Evolutionary conservation across 2,797 vertebrate genomes (phyloP), one percentile per base, ranked within the genome.

Genomic region (Artibeus jamaicensis): DNA sequence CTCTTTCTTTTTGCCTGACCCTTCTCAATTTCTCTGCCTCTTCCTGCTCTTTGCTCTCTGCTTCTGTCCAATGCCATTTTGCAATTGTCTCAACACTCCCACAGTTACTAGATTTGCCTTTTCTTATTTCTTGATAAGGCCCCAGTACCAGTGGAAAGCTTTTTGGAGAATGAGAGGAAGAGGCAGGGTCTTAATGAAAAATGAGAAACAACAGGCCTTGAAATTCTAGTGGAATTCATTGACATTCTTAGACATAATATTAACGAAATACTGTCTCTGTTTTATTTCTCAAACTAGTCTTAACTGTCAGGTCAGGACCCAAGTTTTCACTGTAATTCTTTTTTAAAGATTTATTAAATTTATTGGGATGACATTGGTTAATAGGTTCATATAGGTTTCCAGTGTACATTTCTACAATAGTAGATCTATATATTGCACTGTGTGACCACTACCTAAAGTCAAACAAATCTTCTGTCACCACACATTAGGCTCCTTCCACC

Each of bases 121-220:
- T 68, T 3, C 39, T 87, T 55, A n/a, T 57, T 46, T 90, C 29
- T 91, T 70, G n/a, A 67, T 9, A 76, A 39, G 48, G 26, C 24
- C 39, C 77, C 34, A 65, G 65, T 26, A 59, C 37, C 85, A 83
- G 9, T 74, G 24, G 84, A 65, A 81, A 48, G 9, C 18, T 87
- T 94, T 87, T 83, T 18, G 21, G 46, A 6, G 10, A 84, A 50
- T 42, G n/a, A 89, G 37, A 29, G 44, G 1, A 42, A 65, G 62
- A 62, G 74, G n/a, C 55, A 94, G 4, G 11, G 53, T 86, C 57
- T 91, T 89, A 62, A 77, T 82, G 39, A 86, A 93, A 94, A 82
- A 55, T 55, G 3, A 57, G 44, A 22, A 22, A 29, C 37, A 84
- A 44, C 57, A 39, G 37, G 19, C 29, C 76, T 93, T 93, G 42